Percentiles rank a stretch among this genome's conserved stretches.
phyloP scores from a whole-genome alignment of 2,797 vertebrate genomes.

The Antennarius maculatus region DNA sequence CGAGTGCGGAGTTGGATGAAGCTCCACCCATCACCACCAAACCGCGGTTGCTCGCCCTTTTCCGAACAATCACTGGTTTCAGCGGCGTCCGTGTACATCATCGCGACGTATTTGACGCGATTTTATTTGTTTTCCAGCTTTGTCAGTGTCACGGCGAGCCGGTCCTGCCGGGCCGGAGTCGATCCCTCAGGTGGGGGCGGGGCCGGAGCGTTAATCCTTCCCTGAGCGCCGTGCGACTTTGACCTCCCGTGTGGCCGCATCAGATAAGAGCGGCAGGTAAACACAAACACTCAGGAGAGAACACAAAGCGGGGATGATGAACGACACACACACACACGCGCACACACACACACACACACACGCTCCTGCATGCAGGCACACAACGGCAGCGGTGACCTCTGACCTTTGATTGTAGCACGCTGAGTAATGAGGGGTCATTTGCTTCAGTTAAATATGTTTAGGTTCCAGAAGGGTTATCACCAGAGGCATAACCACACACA shows the following conservation, averaged over 20 bases:
- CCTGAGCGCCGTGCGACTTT: constrained; percentile 32
- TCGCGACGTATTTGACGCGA: constrained; percentile 28
- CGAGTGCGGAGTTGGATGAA: constrained; percentile 36
- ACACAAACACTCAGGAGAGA: constrained; percentile 66
- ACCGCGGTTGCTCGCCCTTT: constrained; percentile 48
- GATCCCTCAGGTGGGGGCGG: neutral
- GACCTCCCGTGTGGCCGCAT: constrained; percentile 60
- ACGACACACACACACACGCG: constrained; percentile 28
- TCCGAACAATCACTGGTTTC: constrained; percentile 47
- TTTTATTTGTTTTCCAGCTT: constrained; percentile 34
- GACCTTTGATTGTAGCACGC: constrained; percentile 61
- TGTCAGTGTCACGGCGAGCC: constrained; percentile 34
- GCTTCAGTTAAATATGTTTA: constrained; percentile 70
- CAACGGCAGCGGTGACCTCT: constrained; percentile 47
- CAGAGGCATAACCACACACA: constrained; percentile 58
- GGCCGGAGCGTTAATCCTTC: constrained; percentile 33
- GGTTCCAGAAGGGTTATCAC: constrained; percentile 39
- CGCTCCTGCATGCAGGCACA: neutral
- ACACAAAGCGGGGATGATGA: constrained; percentile 65
- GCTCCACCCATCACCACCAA: constrained; percentile 58
- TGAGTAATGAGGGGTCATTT: constrained; percentile 77
- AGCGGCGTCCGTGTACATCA: constrained; percentile 16
- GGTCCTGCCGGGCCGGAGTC: constrained; percentile 14
- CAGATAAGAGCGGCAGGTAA: constrained; percentile 72
- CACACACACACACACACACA: constrained; percentile 20